Evolutionary conservation across 2,888 invertebrate species (phyloP).

Genomic region (Sinhomidia bicolor): DNA sequence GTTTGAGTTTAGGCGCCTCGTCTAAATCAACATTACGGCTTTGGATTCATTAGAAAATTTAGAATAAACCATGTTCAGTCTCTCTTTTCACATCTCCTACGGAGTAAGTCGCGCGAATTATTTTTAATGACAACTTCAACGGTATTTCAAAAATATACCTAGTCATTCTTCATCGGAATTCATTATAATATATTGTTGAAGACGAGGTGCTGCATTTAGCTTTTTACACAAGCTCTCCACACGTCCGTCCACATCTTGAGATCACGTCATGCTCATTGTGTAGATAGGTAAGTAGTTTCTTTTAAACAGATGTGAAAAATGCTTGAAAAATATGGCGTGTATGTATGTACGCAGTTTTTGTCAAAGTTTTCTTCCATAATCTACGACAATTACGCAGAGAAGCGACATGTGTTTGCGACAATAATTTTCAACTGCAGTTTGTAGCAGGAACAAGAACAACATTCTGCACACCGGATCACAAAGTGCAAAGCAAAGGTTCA

Average conservation of each 20-base stretch:
- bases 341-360: background rate
- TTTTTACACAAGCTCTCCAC: background rate
- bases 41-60: no score
- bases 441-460: no score
- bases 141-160: no score
- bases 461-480: no score
- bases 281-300: background rate
- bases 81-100: no score
- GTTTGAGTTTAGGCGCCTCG: no score
- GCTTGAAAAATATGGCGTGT: background rate
- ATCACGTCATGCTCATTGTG: background rate
- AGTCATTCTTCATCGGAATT: background rate
- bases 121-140: no score
- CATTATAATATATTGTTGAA: background rate
- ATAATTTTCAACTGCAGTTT: conserved; percentile 12
- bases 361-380: background rate
- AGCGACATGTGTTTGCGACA: conserved; percentile 12
- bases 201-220: background rate
- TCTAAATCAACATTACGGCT: no score
- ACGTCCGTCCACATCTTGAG: background rate
- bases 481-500: no score
- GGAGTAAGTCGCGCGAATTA: no score
- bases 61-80: no score
- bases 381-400: conserved; percentile 7
- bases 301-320: background rate